Evolutionary conservation across 2,797 vertebrate species (phyloP), one percentile per base, ranked within the genome.

Genomic region (Eulemur rubriventer): DNA sequence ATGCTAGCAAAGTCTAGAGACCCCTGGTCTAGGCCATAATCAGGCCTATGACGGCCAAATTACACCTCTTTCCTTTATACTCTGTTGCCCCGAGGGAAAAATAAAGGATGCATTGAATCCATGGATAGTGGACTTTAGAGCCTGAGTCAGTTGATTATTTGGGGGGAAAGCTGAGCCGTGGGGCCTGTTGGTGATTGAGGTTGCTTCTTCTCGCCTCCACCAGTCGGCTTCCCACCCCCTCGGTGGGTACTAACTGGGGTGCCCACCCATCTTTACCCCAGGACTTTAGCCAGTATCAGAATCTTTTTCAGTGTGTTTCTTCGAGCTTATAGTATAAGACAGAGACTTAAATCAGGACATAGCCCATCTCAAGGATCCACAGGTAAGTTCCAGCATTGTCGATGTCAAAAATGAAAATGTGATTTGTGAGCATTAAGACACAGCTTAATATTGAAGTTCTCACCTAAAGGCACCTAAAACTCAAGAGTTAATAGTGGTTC

Each of bases 1-100:
- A 59, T 52, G n/a, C 10, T 63, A 43, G 30, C 28, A 16, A 57
- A 20, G 18, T 20, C 67, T 87, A 46, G 50, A 70, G 69, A 65
- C 35, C 41, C 0, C 12, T 6, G 8, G 13, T 48, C 2, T 41
- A 20, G 35, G 67, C 48, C 13, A 0, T 16, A 8, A 10, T 20
- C 16, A 13, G 48, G 17, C 10, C 10, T 26, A 12, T 41, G 26
- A 16, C 16, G 22, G 2, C 38, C 13, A 1, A n/a, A n/a, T 65
- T 28, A 2, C 9, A 17, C 22, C 30, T 41, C 2, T 78, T 61
- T 22, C 55, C 57, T 83, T 13, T 72, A 0, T 10, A 35, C 35
- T 86, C 5, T 16, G 6, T 59, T 35, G 7, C 63, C 46, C 11
- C 0, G 57, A 43, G 52, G 67, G 55, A 59, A 79, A 57, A 50